Evolutionary conservation across 2,113 vertebrate species (phyloP).

Genomic region (Gopherus evgoodei): DNA sequence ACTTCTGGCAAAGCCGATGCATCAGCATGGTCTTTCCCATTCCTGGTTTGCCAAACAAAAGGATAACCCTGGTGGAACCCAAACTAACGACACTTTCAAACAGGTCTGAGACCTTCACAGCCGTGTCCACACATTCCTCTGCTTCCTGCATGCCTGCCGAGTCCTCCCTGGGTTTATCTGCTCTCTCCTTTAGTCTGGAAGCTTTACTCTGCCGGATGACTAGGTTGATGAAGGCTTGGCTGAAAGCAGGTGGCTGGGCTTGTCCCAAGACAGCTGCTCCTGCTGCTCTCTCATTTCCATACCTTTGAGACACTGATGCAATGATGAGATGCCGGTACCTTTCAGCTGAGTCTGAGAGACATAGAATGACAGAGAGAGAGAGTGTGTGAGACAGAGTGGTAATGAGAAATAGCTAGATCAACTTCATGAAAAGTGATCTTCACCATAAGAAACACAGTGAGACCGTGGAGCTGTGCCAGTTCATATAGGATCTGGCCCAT

Average conservation of each 20-base stretch:
- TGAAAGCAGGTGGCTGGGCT: slow-evolving; percentile 58
- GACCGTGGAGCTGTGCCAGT: neutral
- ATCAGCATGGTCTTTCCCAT: slow-evolving; percentile 90
- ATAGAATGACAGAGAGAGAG: neutral
- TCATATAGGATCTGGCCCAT: neutral
- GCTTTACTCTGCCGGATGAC: slow-evolving; percentile 69
- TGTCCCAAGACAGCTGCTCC: slow-evolving; percentile 20
- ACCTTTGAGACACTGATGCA: slow-evolving; percentile 61
- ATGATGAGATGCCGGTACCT: slow-evolving; percentile 71
- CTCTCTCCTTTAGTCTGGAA: slow-evolving; percentile 46
- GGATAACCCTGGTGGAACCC: slow-evolving; percentile 64
- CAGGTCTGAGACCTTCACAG: slow-evolving; percentile 79
- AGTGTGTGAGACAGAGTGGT: fast-evolving
- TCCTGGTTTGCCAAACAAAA: slow-evolving; percentile 87
- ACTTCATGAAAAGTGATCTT: neutral
- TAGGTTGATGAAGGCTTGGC: slow-evolving; percentile 78
- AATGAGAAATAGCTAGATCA: neutral
- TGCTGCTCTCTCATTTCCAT: slow-evolving; percentile 13
- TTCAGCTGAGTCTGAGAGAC: slow-evolving; percentile 77
- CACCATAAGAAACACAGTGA: fast-evolving
- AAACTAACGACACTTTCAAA: slow-evolving; percentile 54
- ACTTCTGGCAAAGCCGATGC: slow-evolving; percentile 82
- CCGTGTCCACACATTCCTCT: slow-evolving; percentile 69
- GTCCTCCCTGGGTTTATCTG: slow-evolving; percentile 61
- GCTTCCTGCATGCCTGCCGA: neutral